Conservation (phyloP, 2,113 vertebrate species). For the Paratilapia polleni region DNA sequence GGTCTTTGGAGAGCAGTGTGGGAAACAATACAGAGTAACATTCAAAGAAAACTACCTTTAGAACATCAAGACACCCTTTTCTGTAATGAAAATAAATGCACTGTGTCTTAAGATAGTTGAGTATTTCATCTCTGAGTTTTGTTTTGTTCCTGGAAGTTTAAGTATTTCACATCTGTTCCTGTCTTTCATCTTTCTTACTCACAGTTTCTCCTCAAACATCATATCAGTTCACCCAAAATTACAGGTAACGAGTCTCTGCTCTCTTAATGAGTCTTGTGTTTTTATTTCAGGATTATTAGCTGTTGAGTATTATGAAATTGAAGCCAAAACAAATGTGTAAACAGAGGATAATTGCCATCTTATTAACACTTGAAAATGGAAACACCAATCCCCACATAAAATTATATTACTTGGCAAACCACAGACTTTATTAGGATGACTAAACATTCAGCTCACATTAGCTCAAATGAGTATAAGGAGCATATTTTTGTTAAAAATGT, state of each 20-base stretch:
- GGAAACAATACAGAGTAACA: neutral
- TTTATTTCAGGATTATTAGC: slow-evolving; percentile 27
- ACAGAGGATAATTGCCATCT: slow-evolving; percentile 32
- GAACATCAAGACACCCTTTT: neutral
- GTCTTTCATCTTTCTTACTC: neutral
- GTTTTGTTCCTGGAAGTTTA: neutral
- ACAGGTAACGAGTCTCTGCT: neutral
- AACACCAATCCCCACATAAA: neutral
- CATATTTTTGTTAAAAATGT: neutral
- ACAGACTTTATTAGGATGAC: slow-evolving; percentile 9
- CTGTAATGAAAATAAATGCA: neutral
- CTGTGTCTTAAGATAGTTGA: neutral
- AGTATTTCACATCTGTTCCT: neutral
- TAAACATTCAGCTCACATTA: slow-evolving; percentile 16
- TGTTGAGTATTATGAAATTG: slow-evolving; percentile 6
- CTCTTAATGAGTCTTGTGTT: slow-evolving; percentile 1
- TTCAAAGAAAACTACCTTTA: neutral
- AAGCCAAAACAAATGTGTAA: slow-evolving; percentile 20
- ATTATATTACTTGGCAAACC: neutral
- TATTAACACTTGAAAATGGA: slow-evolving; percentile 13
- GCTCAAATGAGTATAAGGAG: slow-evolving; percentile 5
- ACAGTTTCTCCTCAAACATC: neutral
- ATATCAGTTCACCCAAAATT: neutral
- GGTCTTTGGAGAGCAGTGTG: neutral
- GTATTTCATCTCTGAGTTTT: neutral